These are phyloP conservation scores for Antechinus stuartii DNA, from an alignment of 2,113 vertebrate genomes.

Conservation along the genomic window DNA sequence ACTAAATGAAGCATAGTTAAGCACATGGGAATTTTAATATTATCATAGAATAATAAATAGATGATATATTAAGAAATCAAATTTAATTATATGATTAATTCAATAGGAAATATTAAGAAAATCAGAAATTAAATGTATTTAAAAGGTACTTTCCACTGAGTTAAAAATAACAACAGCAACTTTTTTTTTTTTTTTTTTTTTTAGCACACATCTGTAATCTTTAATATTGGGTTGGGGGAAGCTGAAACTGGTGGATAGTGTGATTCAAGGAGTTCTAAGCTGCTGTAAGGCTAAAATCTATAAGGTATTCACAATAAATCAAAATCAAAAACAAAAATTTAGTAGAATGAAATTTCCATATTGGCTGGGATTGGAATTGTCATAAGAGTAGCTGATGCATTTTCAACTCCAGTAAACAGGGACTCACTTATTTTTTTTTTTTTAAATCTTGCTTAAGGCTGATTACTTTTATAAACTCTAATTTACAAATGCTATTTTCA, in stretches of 20 bases:
- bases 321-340: neutral
- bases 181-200: neutral
- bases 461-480: neutral
- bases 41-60: slow-evolving; percentile 72
- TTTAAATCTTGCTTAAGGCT: neutral
- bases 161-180: neutral
- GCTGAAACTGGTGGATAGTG: neutral
- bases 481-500: slow-evolving; percentile 4
- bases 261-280: neutral
- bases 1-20: slow-evolving; percentile 73
- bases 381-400: neutral
- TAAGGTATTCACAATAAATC: neutral
- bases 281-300: neutral
- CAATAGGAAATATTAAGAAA: slow-evolving; percentile 66
- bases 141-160: neutral
- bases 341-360: neutral
- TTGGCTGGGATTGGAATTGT: neutral
- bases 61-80: slow-evolving; percentile 69
- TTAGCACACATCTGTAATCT: neutral
- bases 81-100: slow-evolving; percentile 65
- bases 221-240: neutral
- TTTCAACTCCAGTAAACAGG: neutral
- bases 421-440: neutral
- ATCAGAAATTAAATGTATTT: slow-evolving; percentile 4
- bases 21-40: slow-evolving; percentile 63